A percentile compares a stretch with the other conserved stretches of the same genome.
Evolutionary conservation across 2,113 vertebrate species (phyloP).

Genomic region (Galbula dea): DNA sequence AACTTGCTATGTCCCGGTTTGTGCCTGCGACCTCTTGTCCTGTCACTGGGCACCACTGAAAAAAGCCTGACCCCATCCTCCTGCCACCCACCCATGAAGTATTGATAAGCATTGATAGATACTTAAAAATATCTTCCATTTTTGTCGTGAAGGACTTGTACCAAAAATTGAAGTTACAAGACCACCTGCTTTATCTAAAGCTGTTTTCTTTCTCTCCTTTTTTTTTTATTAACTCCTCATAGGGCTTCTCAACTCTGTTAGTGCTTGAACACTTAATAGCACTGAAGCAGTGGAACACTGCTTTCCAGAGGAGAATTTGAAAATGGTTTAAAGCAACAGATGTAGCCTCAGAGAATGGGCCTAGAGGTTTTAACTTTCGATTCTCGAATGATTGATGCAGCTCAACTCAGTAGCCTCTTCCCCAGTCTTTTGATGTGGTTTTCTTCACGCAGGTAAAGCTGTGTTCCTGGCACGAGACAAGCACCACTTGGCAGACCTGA

Average conservation of each 20-base stretch:
- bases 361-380: no score
- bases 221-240: not conserved
- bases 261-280: not conserved
- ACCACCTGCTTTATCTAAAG: not conserved
- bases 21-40: no score
- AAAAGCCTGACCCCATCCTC: no score
- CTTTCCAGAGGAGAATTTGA: not conserved
- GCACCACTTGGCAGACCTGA: conserved; percentile 81
- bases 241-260: not conserved
- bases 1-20: no score
- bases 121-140: no score
- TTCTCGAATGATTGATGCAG: no score
- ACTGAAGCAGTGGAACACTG: not conserved
- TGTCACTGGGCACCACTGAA: no score
- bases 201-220: not conserved
- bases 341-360: not conserved
- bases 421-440: not conserved
- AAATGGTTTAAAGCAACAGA: not conserved
- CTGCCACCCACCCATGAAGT: no score
- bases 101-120: no score
- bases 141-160: not conserved
- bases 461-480: conserved; percentile 84
- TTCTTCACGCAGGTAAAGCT: conserved; percentile 74
- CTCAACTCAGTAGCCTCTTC: not conserved
- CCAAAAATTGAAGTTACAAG: not conserved